Base-by-base conservation (phyloP, 2,113 vertebrate species). In the Pterocles orientalis region DNA sequence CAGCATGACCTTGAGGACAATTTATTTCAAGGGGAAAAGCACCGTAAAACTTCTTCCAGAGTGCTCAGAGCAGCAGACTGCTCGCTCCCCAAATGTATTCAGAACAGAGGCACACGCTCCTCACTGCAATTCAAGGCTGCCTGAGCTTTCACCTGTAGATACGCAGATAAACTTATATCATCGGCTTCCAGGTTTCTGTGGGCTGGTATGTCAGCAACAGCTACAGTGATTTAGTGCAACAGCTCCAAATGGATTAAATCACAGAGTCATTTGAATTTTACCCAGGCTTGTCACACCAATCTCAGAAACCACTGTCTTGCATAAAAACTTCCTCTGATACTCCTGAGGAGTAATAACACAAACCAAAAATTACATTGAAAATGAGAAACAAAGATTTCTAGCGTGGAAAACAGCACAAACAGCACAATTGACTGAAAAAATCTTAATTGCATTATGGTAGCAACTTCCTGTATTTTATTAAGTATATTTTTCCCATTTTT, bases 191-290 rank as follows among this genome's bases (percentile, higher is more conserved):
- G 92, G 57, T 97, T 97, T 98, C 97, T 97, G 97, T 96, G 97
- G 97, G 96, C 87, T 87, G 95, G 94, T 6, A 86, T 79, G 84
- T 96, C 96, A 97, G 97, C 95, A 94, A 5, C 79, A 97, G 97
- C 97, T 56, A 86, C 89, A 65, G 96, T 98, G 98, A 98, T 98
- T 98, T 98, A 98, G 93, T 96, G 97, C 96, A 95, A 90, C 72
- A 68, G 96, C 96, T 97, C 96, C 97, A 91, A 97, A 97, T 94
- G 97, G 97, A 97, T 98, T 97, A 97, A 98, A 98, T 97, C 97
- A 97, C 96, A 95, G 94, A 97, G 96, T 97, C 96, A 98, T 98
- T 97, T 97, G 98, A 97, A 98, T 98, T 97, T 98, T 97, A 98
- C 95, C 96, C 61, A 84, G 97, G 88, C 98, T 97, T 97, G 97